A percentile compares a stretch with the other conserved stretches of the same genome.
phyloP scores from a whole-genome alignment of 2,888 invertebrate genomes.

The Drosophila neotestacea region DNA sequence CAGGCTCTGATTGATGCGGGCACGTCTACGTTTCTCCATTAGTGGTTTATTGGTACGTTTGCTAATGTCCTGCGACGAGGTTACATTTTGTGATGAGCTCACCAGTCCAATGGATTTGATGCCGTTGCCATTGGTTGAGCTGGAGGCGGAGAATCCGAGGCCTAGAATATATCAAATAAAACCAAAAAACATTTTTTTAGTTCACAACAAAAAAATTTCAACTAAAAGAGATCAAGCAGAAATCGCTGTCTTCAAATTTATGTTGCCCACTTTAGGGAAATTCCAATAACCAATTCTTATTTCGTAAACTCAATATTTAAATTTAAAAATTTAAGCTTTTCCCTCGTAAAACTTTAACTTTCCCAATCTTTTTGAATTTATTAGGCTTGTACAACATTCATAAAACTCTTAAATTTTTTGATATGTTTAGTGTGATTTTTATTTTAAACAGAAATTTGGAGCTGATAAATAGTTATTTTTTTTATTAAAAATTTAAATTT shows the following conservation, averaged over 20 bases:
- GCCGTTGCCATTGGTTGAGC: slow-evolving; percentile 74
- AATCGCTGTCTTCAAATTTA: neutral
- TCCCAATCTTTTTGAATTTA: no score
- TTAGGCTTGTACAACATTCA: no score
- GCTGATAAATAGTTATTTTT: neutral
- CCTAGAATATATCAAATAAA: slow-evolving; percentile 29
- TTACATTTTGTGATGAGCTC: slow-evolving; percentile 84
- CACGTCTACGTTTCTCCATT: slow-evolving; percentile 91
- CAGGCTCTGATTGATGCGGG: slow-evolving; percentile 91
- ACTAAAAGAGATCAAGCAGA: no score
- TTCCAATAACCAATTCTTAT: neutral
- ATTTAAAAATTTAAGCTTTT: no score
- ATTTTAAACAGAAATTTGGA: neutral
- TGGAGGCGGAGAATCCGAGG: slow-evolving; percentile 76
- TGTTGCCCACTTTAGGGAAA: neutral
- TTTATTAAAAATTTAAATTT: no score
- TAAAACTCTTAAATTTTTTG: no score
- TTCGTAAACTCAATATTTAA: no score
- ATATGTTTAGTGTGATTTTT: neutral
- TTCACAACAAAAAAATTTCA: no score
- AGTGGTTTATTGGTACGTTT: slow-evolving; percentile 91
- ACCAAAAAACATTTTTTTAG: neutral
- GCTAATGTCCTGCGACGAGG: slow-evolving; percentile 83
- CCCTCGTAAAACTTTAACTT: no score
- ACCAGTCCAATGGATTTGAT: slow-evolving; percentile 82